Evolutionary conservation across 2,113 vertebrate species (phyloP), one percentile per base, ranked within the genome.

Genomic region (Lampris megalopsis): DNA sequence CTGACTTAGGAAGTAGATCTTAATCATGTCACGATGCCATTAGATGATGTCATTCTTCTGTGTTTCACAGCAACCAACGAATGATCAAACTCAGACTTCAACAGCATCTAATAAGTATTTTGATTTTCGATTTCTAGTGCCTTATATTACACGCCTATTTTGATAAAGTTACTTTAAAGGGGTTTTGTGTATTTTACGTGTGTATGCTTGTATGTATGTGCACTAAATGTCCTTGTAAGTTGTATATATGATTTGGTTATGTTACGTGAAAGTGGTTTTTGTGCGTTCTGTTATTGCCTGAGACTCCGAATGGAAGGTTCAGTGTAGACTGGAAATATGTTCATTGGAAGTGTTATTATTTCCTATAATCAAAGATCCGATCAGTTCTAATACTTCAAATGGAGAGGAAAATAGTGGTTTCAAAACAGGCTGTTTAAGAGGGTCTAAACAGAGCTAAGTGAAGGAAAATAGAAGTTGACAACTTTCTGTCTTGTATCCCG

Each of bases 101-200:
- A 86, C 81, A 89, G 87, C 91, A 90, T 90, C 86, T 80, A 85
- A 89, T 90, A 78, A 89, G 84, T 91, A 80, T 87, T 91, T 91
- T 92, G 60, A 91, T 87, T 93, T 93, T 92, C 89, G 91, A 92
- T 91, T 93, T 92, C 86, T 92, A 93, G 92, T 93, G 92, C 92
- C 92, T 93, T 93, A 93, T 92, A 92, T 92, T 92, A 92, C 89
- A 92, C 88, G 92, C 92, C 92, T 93, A 92, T 93, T 93, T 93
- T 93, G 90, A 92, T 93, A 91, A 92, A 65, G 73, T 91, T 92
- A 84, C 81, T 86, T 92, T 89, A 72, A 90, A 87, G 80, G 77
- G 48, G 86, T 89, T 81, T 68, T 81, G 82, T 88, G 84, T 90
- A 80, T 68, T 88, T 79, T 87, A 41, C 60, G 82, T 90, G 63